Evolutionary conservation across 1,140 invertebrate species (phyloP).

Genomic region (Anastrepha obliqua): DNA sequence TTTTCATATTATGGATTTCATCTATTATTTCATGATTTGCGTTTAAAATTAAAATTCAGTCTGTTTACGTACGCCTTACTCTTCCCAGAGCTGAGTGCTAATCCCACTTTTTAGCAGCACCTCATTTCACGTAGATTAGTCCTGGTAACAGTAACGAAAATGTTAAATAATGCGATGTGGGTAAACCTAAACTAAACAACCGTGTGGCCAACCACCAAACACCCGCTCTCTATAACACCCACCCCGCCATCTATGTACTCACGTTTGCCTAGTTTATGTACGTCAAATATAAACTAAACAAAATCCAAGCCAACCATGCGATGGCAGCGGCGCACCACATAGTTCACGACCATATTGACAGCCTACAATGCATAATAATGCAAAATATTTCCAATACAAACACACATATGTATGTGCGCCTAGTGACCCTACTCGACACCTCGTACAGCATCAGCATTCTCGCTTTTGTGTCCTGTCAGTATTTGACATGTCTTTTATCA

Average conservation of each 20-base stretch:
- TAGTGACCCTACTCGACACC: conserved; percentile 47
- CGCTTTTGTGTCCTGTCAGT: background rate
- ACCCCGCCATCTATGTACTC: background rate
- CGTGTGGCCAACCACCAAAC: background rate
- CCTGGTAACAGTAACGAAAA: background rate
- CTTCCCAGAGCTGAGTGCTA: too few relatives aligned
- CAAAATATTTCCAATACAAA: conserved; percentile 47
- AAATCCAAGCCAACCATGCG: background rate
- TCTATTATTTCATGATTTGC: too few relatives aligned
- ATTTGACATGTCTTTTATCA: conserved; percentile 47
- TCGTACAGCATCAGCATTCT: conserved; percentile 12
- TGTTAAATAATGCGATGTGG: background rate
- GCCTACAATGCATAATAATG: conserved; percentile 65
- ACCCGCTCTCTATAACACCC: background rate
- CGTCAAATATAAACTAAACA: conserved; percentile 11
- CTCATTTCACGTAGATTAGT: background rate
- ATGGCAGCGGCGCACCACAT: background rate
- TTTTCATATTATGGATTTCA: too few relatives aligned
- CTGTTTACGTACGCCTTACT: too few relatives aligned
- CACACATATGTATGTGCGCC: background rate
- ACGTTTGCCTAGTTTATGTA: background rate
- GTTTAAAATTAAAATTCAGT: too few relatives aligned
- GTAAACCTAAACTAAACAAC: background rate
- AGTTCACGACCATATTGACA: conserved; percentile 60
- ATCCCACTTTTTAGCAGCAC: too few relatives aligned